A percentile compares a stretch with the other conserved stretches of the same genome.
Conservation (phyloP, 2,113 vertebrate genomes). For the Oreocharis arfaki region DNA sequence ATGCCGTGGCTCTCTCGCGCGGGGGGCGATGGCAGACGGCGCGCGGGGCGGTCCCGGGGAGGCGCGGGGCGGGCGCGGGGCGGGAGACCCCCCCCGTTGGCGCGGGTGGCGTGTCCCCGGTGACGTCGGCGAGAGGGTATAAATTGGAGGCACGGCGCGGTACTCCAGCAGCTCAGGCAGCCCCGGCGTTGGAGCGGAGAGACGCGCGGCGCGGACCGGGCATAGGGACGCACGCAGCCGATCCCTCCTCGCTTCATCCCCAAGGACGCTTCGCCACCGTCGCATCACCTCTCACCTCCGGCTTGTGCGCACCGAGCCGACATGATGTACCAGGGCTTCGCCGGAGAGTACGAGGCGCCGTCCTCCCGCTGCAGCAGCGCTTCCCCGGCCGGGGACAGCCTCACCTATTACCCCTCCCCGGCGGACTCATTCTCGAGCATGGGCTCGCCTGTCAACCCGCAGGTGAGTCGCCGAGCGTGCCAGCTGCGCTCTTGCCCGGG, state of each 20-base stretch:
- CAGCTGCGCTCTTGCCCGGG: not conserved
- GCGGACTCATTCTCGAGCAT: conserved; percentile 88
- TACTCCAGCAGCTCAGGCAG: conserved; percentile 18
- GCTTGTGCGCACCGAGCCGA: not conserved
- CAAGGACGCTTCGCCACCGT: not conserved
- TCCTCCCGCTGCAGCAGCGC: conserved; percentile 96
- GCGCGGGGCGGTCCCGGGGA: not conserved
- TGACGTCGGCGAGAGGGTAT: conserved; percentile 45
- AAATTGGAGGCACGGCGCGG: conserved; percentile 8
- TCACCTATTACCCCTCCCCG: conserved; percentile 84
- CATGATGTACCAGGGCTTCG: conserved; percentile 88
- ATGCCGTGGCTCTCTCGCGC: accelerated
- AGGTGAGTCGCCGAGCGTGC: conserved; percentile 74
- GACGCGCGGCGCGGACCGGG: conserved; percentile 30
- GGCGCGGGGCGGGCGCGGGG: not conserved
- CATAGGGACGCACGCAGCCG: conserved; percentile 33
- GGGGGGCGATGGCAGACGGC: not conserved
- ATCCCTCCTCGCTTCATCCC: not conserved
- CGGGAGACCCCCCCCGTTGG: not conserved
- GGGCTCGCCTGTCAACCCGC: conserved; percentile 84
- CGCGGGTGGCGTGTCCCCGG: not conserved
- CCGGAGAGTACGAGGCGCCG: conserved; percentile 85
- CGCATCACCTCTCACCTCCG: not conserved
- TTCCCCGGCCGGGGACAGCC: conserved; percentile 84
- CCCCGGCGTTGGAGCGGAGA: not conserved